Evolutionary conservation across 2,113 vertebrate genomes (phyloP).

Genomic region (Grammomys dolichurus): DNA sequence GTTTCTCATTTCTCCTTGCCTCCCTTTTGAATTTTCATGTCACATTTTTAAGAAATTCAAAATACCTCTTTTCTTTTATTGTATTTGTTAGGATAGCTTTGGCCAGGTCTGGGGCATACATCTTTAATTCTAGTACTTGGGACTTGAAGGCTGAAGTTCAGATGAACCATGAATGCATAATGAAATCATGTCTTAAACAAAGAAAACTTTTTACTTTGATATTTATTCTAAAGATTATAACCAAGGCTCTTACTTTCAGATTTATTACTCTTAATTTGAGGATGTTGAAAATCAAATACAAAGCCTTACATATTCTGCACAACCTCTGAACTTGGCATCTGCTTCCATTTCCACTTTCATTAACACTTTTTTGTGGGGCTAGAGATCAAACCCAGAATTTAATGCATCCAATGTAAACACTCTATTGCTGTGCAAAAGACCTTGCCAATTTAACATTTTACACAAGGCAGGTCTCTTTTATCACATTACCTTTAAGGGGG

Average conservation of each 20-base stretch:
- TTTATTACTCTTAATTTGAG: background rate
- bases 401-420: background rate
- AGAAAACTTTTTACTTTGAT: background rate
- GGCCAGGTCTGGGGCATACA: background rate
- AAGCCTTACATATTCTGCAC: background rate
- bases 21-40: background rate
- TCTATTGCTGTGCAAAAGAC: background rate
- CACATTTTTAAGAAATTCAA: background rate
- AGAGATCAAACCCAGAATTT: background rate
- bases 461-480: background rate
- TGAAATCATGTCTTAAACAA: background rate
- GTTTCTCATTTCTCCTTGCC: background rate
- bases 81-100: background rate
- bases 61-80: background rate
- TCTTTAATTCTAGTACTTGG: background rate
- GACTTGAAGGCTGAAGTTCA: background rate
- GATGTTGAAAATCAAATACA: background rate
- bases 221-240: background rate
- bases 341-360: too few species aligned
- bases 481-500: background rate
- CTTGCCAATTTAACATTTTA: background rate
- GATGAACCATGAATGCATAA: background rate
- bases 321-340: background rate
- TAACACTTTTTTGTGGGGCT: background rate
- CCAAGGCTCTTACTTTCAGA: background rate